Evolutionary conservation across 2,113 vertebrate genomes (phyloP).

Genomic region (Platichthys stellatus): DNA sequence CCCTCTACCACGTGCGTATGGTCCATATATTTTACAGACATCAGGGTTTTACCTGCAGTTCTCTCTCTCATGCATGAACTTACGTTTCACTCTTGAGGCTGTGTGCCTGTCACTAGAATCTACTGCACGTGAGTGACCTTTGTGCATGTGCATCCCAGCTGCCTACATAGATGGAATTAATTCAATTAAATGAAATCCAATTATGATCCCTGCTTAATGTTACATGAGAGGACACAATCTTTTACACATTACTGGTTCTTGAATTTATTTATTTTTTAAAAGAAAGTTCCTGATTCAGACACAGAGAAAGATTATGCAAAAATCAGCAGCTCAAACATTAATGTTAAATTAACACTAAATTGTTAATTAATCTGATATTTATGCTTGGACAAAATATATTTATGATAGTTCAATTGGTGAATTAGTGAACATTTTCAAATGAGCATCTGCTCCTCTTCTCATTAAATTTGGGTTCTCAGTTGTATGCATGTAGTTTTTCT

Average conservation of each 20-base stretch:
- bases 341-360: not conserved
- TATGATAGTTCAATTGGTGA: not conserved
- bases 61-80: too few species aligned
- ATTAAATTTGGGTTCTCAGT: not conserved
- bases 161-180: too few species aligned
- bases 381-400: not conserved
- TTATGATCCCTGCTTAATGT: not conserved
- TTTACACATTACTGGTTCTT: not conserved
- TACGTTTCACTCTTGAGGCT: too few species aligned
- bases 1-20: too few species aligned
- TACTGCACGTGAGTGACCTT: too few species aligned
- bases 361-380: not conserved
- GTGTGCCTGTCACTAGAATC: too few species aligned
- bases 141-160: too few species aligned
- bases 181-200: not conserved
- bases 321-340: not conserved
- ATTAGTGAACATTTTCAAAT: not conserved
- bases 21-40: too few species aligned
- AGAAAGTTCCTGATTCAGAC: not conserved
- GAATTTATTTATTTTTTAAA: not conserved
- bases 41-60: too few species aligned
- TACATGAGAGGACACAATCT: too few species aligned
- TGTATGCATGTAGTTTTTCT: not conserved
- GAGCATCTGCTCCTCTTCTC: slow-evolving; percentile 5
- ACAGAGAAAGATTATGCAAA: not conserved